phyloP scores from a whole-genome alignment of 2,113 vertebrate species.

The Melozone crissalis region DNA sequence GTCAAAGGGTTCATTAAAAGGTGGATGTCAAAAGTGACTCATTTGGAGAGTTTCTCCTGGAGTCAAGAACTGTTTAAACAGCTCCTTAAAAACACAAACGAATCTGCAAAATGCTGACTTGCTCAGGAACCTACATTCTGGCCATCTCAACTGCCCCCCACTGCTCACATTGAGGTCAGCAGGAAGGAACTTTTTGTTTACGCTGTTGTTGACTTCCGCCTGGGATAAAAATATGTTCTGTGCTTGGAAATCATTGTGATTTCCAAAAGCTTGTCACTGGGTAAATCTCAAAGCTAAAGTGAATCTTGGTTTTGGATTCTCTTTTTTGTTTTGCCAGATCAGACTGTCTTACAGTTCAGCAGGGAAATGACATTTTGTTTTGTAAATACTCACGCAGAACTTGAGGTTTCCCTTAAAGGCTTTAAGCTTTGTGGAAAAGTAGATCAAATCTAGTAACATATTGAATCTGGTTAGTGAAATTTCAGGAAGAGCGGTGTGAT shows the following conservation, averaged over 20 bases:
- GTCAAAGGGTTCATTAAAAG: neutral
- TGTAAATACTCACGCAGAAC: neutral
- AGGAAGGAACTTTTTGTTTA: neutral
- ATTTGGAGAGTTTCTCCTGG: neutral
- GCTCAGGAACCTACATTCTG: neutral
- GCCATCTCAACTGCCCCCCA: neutral
- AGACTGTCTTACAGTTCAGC: neutral
- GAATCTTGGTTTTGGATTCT: neutral
- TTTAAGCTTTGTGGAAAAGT: neutral
- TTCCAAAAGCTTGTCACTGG: neutral
- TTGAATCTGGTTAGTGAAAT: neutral
- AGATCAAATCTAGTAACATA: neutral
- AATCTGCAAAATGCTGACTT: neutral
- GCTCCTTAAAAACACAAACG: neutral
- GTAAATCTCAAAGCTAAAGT: neutral
- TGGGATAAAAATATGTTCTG: neutral
- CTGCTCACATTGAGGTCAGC: neutral
- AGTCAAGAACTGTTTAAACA: neutral
- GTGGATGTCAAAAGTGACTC: neutral
- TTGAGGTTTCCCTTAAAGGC: neutral
- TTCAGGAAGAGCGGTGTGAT: neutral
- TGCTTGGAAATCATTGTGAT: neutral
- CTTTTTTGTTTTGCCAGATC: neutral
- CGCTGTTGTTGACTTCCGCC: neutral
- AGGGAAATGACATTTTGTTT: conserved; percentile 3